A percentile compares a stretch with the other conserved stretches of the same genome.
These are phyloP conservation scores for Drosophila carrolli DNA, from an alignment of 1,140 invertebrate genomes.

Conservation along the genomic window DNA sequence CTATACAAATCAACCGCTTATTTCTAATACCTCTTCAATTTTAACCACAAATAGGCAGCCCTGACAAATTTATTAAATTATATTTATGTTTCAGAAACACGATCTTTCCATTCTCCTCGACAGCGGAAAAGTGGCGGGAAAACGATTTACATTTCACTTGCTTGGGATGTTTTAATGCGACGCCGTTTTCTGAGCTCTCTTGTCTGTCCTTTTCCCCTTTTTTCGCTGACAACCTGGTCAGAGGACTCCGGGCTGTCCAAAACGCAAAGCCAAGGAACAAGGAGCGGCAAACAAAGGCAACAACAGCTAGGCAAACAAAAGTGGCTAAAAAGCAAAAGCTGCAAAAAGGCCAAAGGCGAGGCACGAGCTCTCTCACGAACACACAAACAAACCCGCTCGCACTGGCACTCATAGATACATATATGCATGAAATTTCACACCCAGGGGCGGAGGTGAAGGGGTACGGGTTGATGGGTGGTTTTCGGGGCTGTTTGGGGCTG, in stretches of 20 bases:
- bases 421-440: slow-evolving; percentile 78
- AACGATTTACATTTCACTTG: slow-evolving; percentile 44
- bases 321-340: slow-evolving; percentile 58
- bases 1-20: no score
- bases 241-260: slow-evolving; percentile 50
- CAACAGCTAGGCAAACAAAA: slow-evolving; percentile 63
- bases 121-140: slow-evolving; percentile 19
- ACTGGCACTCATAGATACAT: slow-evolving; percentile 45
- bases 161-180: slow-evolving; percentile 47
- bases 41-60: no score
- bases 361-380: slow-evolving; percentile 44
- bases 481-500: slow-evolving; percentile 5
- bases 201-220: slow-evolving; percentile 9
- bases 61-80: no score
- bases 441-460: slow-evolving; percentile 32
- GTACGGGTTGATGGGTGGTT: slow-evolving; percentile 13
- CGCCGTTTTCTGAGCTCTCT: slow-evolving; percentile 23
- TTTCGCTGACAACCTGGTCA: slow-evolving; percentile 52
- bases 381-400: slow-evolving; percentile 11
- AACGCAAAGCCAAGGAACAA: slow-evolving; percentile 36
- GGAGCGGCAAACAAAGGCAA: slow-evolving; percentile 41
- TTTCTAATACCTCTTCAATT: no score
- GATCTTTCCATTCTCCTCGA: not conserved
- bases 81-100: not conserved
- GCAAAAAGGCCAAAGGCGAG: slow-evolving; percentile 70